Conservation (phyloP, 2,888 invertebrate genomes). For the Ennomos quercinarius region DNA sequence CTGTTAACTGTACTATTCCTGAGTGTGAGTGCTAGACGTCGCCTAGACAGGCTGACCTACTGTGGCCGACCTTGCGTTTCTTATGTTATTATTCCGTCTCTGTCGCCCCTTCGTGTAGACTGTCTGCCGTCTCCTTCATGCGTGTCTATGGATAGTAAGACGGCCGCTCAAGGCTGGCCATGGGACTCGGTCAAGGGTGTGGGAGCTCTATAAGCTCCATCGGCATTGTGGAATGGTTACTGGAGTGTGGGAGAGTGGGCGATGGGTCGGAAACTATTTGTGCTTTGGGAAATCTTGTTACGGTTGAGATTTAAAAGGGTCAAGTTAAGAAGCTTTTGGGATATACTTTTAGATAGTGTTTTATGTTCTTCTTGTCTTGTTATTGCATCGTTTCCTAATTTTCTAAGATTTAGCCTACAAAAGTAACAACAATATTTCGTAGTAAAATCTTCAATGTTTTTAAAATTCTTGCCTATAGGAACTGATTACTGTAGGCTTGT, state of each 20-base stretch:
- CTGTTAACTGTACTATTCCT: slow-evolving; percentile 57
- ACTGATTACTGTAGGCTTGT: too few relatives aligned
- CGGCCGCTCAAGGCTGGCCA: slow-evolving; percentile 56
- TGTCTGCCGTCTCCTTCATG: slow-evolving; percentile 56
- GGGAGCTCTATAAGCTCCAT: slow-evolving; percentile 21
- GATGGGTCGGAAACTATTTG: slow-evolving; percentile 25
- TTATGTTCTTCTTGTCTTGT: too few relatives aligned
- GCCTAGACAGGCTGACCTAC: slow-evolving; percentile 83
- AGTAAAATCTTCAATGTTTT: too few relatives aligned
- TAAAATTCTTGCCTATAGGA: too few relatives aligned
- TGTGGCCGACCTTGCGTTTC: slow-evolving; percentile 82
- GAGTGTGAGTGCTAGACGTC: slow-evolving; percentile 81
- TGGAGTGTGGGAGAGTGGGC: not conserved
- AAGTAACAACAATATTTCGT: too few relatives aligned
- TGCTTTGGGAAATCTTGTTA: not conserved
- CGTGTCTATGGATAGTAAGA: slow-evolving; percentile 77
- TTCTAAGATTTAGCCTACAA: too few relatives aligned
- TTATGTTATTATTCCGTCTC: slow-evolving; percentile 77
- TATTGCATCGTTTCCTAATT: too few relatives aligned
- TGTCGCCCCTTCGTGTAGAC: slow-evolving; percentile 50
- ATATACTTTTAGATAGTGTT: not conserved
- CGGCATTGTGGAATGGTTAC: slow-evolving; percentile 10
- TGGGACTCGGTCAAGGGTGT: slow-evolving; percentile 42
- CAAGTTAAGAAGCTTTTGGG: not conserved
- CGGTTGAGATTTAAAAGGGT: slow-evolving; percentile 2